Percentiles rank a stretch among this genome's conserved stretches.
Conservation (phyloP, 2,888 invertebrate species). For the Cynaeus angustus region DNA sequence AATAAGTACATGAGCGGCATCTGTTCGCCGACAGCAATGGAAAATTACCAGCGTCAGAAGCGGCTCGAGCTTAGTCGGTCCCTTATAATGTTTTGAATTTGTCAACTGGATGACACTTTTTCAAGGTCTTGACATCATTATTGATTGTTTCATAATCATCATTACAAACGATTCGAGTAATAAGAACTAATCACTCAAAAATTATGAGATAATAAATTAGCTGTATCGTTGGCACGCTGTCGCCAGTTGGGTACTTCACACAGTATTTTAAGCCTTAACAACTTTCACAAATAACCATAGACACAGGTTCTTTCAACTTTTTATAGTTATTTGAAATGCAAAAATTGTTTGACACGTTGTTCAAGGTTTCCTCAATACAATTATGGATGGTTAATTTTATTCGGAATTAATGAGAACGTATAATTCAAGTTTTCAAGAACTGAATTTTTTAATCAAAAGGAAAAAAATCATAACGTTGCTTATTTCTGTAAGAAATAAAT, state of each 20-base stretch:
- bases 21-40: constrained; percentile 15
- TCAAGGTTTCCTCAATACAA: constrained; percentile 22
- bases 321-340: constrained; percentile 27
- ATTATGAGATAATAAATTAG: neutral
- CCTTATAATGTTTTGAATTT: constrained; percentile 8
- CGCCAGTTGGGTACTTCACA: constrained; percentile 2
- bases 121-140: neutral
- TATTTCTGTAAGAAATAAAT: constrained; percentile 32
- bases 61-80: constrained; percentile 13
- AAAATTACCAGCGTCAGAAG: constrained; percentile 36
- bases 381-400: constrained; percentile 13
- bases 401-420: no score
- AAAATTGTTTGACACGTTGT: constrained; percentile 21
- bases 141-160: neutral
- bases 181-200: neutral
- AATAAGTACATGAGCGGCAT: constrained; percentile 21
- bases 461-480: constrained; percentile 26
- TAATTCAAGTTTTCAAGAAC: neutral
- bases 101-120: constrained; percentile 4
- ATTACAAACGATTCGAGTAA: constrained; percentile 8
- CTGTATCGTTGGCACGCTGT: constrained; percentile 9
- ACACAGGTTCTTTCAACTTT: constrained; percentile 27
- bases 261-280: constrained; percentile 10
- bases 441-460: neutral
- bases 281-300: constrained; percentile 28